These are phyloP conservation scores for Cheilosia soror DNA, from an alignment of 2,888 invertebrate genomes.

Conservation along the genomic window DNA sequence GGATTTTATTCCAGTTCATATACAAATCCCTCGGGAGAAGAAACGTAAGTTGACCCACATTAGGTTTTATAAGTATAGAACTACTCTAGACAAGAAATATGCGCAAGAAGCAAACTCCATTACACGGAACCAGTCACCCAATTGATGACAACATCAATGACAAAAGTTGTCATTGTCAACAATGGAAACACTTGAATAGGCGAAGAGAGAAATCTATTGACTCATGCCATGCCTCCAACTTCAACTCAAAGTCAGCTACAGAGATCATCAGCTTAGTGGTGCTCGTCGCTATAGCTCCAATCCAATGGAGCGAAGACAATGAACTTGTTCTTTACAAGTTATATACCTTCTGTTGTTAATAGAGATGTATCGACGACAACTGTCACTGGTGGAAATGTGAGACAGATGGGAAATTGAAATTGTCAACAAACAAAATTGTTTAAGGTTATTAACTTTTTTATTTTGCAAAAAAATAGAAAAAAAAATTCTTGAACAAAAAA, in stretches of 20 bases:
- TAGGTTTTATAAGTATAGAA: slow-evolving; percentile 21
- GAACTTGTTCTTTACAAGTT: slow-evolving; percentile 44
- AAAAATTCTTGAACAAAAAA: not conserved
- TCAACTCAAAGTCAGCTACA: not conserved
- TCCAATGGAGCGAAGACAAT: slow-evolving; percentile 64
- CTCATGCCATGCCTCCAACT: not conserved
- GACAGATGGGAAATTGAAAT: slow-evolving; percentile 44
- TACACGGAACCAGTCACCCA: slow-evolving; percentile 22
- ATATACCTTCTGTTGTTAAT: slow-evolving; percentile 20
- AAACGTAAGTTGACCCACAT: slow-evolving; percentile 83
- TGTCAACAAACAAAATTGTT: slow-evolving; percentile 57
- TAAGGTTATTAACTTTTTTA: slow-evolving; percentile 65
- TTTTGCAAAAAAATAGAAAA: slow-evolving; percentile 37
- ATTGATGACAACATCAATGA: slow-evolving; percentile 28
- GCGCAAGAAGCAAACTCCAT: slow-evolving; percentile 4
- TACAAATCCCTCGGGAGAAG: slow-evolving; percentile 80
- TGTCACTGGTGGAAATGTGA: not conserved
- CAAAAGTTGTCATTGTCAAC: not conserved
- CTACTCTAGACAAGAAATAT: slow-evolving; percentile 26
- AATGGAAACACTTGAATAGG: slow-evolving; percentile 4
- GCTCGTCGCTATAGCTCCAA: slow-evolving; percentile 17
- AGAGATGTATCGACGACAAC: not conserved
- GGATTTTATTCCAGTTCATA: slow-evolving; percentile 90
- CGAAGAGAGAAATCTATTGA: slow-evolving; percentile 53
- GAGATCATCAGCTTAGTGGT: slow-evolving; percentile 30